A percentile compares a stretch with the other conserved stretches of the same genome.
Conservation (phyloP, 2,113 vertebrate species). For the Procapra przewalskii region DNA sequence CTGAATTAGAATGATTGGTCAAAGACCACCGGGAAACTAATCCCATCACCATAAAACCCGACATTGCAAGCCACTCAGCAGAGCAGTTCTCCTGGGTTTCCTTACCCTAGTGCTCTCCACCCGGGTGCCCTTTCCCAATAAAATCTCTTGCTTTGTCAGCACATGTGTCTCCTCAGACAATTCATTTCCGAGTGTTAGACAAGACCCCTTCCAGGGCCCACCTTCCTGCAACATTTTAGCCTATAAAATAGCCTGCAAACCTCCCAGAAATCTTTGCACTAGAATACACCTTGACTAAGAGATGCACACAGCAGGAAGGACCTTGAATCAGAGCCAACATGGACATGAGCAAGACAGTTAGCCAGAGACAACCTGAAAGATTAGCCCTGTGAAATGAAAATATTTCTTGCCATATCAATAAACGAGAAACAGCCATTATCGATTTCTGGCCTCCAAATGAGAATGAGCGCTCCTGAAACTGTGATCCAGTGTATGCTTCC, state of each 20-base stretch:
- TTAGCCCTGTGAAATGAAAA: neutral
- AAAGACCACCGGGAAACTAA: too few species aligned
- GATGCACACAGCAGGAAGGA: neutral
- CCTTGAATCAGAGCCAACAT: neutral
- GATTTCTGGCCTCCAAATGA: neutral
- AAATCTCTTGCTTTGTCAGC: too few species aligned
- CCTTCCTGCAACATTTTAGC: neutral
- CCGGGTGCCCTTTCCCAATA: too few species aligned
- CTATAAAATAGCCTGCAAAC: neutral
- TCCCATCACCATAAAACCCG: too few species aligned
- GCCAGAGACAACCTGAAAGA: neutral
- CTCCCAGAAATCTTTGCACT: neutral
- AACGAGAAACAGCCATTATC: neutral
- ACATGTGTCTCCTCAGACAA: too few species aligned
- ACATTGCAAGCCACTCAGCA: too few species aligned
- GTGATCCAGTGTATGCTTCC: neutral
- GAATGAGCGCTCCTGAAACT: accelerated
- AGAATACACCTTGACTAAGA: neutral
- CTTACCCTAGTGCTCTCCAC: too few species aligned
- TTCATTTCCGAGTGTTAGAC: too few species aligned
- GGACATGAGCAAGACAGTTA: neutral
- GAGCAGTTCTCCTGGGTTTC: too few species aligned
- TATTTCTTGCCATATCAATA: neutral
- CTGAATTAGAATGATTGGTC: too few species aligned
- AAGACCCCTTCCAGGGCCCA: too few species aligned